phyloP scores from a whole-genome alignment of 2,113 vertebrate species.

The Oryzias javanicus region DNA sequence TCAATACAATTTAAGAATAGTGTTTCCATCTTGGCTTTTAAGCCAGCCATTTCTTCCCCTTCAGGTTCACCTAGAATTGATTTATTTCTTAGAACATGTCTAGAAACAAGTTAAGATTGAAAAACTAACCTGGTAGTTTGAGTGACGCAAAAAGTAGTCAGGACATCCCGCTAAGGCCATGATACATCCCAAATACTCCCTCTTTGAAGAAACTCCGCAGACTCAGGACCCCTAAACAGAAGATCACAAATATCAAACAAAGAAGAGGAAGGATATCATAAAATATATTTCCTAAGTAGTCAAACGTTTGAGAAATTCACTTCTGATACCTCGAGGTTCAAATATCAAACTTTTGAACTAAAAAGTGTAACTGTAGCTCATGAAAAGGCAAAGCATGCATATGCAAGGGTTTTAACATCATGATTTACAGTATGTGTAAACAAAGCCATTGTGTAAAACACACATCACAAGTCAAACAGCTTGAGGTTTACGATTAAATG shows the following conservation, averaged over 20 bases:
- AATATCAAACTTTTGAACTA: neutral
- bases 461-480: conserved; percentile 56
- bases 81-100: no score
- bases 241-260: neutral
- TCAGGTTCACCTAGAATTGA: no score
- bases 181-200: conserved; percentile 36
- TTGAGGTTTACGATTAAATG: conserved; percentile 56
- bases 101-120: neutral
- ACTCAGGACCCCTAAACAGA: conserved; percentile 30
- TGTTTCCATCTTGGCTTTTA: no score
- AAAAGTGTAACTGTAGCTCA: conserved; percentile 17
- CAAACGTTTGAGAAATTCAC: neutral
- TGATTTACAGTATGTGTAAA: conserved; percentile 60
- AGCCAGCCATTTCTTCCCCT: no score
- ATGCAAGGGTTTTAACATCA: conserved; percentile 34
- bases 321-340: no score
- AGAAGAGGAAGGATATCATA: neutral
- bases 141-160: conserved; percentile 86
- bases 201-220: conserved; percentile 65
- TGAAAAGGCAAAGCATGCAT: conserved; percentile 33
- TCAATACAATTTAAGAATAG: no score
- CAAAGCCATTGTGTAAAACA: conserved; percentile 51
- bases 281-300: neutral
- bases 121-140: conserved; percentile 78
- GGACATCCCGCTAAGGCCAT: conserved; percentile 91